These are phyloP conservation scores for Salvelinus sp. DNA, from an alignment of 2,113 vertebrate species.

Conservation along the genomic window DNA sequence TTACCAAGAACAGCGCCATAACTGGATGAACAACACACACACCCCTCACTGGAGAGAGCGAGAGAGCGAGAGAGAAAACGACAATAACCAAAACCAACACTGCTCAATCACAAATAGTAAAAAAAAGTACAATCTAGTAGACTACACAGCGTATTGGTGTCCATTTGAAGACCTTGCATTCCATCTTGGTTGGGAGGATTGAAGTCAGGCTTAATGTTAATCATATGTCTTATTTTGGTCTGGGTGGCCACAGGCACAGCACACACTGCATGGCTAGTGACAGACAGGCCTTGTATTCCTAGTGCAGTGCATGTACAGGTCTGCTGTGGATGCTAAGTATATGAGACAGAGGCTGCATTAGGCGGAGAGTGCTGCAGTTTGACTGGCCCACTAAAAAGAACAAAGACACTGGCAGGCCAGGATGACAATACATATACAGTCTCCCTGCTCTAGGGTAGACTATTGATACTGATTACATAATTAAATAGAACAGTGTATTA, in stretches of 20 bases:
- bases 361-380: constrained; percentile 44
- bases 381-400: constrained; percentile 40
- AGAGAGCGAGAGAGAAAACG: neutral
- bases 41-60: constrained; percentile 15
- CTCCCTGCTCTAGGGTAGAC: no score
- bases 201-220: constrained; percentile 48
- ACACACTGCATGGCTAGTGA: constrained; percentile 44
- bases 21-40: constrained; percentile 37
- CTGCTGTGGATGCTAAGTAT: constrained; percentile 64
- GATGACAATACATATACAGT: constrained; percentile 15
- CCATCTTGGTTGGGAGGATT: constrained; percentile 35
- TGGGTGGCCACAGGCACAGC: constrained; percentile 51
- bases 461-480: no score
- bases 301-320: constrained; percentile 52
- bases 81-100: constrained; percentile 24
- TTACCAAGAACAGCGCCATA: constrained; percentile 17
- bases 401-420: constrained; percentile 39
- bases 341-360: constrained; percentile 60
- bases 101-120: constrained; percentile 17
- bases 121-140: neutral
- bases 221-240: constrained; percentile 28
- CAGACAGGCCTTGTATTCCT: constrained; percentile 62
- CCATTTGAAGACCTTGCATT: constrained; percentile 14
- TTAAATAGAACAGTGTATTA: no score
- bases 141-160: neutral